Evolutionary conservation across 1,140 invertebrate genomes (phyloP), one percentile per base, ranked within the genome.

Genomic region (Megathymus violae): DNA sequence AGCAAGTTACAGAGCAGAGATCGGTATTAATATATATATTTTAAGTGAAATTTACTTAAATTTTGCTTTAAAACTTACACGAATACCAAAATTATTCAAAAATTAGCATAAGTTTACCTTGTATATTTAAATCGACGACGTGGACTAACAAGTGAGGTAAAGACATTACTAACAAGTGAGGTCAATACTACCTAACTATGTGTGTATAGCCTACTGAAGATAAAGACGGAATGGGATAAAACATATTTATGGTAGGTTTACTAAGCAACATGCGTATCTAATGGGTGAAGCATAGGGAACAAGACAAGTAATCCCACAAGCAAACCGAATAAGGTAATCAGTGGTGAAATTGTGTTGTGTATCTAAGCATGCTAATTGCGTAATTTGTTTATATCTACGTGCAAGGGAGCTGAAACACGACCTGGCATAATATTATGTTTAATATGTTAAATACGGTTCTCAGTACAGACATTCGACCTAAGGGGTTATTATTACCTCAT

Each of bases 401-500:
- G 52, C 52, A 25, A 11, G 17, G 27, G 16, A 41, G 22, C 15
- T 44, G 25, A 10, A 58, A 44, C 14, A 31, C 46, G 14, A 56
- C 36, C 16, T 31, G 40, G 52, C 52, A 7, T 36, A 36, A 47
- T 51, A 25, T 56, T 56, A 43, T 56, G 40, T 56, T 25, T 27
- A 41, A 43, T 19, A 54, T 25, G 19, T 41, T 54, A 54, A 9
- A 54, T 56, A 56, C 47, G 47, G 44, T 44, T 56, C 52, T 44
- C 34, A 62, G n/a, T n/a, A n/a, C n/a, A n/a, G n/a, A n/a, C 63
- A 64, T 62, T 51, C 48, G 27, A 83, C 83, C 80, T 86, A 88
- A 75, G 69, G 85, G 86, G 81, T n/a, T 77, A 80, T 68, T 72
- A 73, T 95, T 97, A 97, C 96, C 96, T 97, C 95, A 97, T 96